Evolutionary conservation across 2,113 vertebrate species (phyloP), one percentile per base, ranked within the genome.

Genomic region (Melierax canorus): DNA sequence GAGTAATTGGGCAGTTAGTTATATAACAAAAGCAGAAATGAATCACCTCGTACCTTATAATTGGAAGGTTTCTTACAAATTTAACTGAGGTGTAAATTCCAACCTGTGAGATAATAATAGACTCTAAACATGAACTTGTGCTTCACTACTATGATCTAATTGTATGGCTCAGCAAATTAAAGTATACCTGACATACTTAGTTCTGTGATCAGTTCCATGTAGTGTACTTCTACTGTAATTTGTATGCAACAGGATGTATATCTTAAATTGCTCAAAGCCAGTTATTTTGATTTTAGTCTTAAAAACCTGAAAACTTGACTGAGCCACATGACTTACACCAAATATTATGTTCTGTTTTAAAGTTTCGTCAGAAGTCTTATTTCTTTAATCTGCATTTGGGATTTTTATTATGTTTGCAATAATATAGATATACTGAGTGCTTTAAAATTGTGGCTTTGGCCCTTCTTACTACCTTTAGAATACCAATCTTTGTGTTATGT

Each of bases 1-100:
- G 91, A 97, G 78, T 98, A 97, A 97, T 92, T 91, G 94, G 89
- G 53, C 79, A 64, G 56, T 63, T 67, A 86, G 51, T 93, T 79
- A 69, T 73, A 26, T 41, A 73, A 36, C 45, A 88, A 76, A 64
- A 24, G 62, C 69, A 94, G 34, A 46, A 94, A 96, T 95, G 6
- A 71, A 27, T 88, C 45, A 27, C 27, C 18, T 80, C 50, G 24
- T 77, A 50, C 20, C 22, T 84, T 38, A 9, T 91, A 66, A 73
- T 69, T 95, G 59, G 43, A 82, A 78, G 38, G 29, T 68, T 83
- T 68, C 46, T 78, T 67, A 36, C 15, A 67, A 41, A 62, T 34
- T 68, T 43, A 77, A 38, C 39, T 62, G 38, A 1, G 1, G 15
- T 82, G 10, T 48, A 41, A 83, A 59, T 59, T 63, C 62, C 32